These are phyloP conservation scores for Discoglossus pictus DNA, from an alignment of 2,797 vertebrate species.

Conservation along the genomic window DNA sequence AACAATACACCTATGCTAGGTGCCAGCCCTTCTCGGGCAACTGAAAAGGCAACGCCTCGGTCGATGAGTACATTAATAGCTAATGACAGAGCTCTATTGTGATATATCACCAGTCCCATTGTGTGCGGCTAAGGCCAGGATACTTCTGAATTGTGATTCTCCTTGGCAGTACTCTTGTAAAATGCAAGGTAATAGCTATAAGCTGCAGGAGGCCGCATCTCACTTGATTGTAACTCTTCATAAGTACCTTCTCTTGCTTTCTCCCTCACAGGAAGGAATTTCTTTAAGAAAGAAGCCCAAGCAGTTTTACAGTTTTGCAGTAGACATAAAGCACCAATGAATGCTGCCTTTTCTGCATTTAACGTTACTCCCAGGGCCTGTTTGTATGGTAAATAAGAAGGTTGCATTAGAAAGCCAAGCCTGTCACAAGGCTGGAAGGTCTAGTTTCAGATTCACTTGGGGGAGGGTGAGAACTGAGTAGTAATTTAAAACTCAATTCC, in stretches of 20 bases:
- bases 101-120: constrained; percentile 46
- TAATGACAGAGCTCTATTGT: constrained; percentile 44
- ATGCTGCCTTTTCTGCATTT: constrained; percentile 18
- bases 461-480: constrained; percentile 16
- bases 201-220: constrained; percentile 33
- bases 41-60: constrained; percentile 36
- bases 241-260: constrained; percentile 9
- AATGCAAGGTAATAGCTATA: constrained; percentile 29
- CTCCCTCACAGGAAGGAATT: constrained; percentile 16
- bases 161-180: constrained; percentile 33
- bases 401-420: constrained; percentile 43
- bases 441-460: constrained; percentile 34
- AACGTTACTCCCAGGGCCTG: constrained; percentile 26
- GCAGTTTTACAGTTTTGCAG: constrained; percentile 42
- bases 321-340: constrained; percentile 36
- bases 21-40: constrained; percentile 16
- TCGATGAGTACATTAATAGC: constrained; percentile 34
- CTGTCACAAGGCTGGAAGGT: constrained; percentile 32
- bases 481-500: constrained; percentile 39
- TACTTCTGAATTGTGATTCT: constrained; percentile 40
- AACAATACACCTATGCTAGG: constrained; percentile 25
- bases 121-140: constrained; percentile 34
- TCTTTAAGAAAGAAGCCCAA: constrained; percentile 23
- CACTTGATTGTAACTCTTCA: constrained; percentile 38
- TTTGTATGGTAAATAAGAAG: constrained; percentile 48